Conservation (phyloP, 2,888 invertebrate genomes). For the Dione vanillae region DNA sequence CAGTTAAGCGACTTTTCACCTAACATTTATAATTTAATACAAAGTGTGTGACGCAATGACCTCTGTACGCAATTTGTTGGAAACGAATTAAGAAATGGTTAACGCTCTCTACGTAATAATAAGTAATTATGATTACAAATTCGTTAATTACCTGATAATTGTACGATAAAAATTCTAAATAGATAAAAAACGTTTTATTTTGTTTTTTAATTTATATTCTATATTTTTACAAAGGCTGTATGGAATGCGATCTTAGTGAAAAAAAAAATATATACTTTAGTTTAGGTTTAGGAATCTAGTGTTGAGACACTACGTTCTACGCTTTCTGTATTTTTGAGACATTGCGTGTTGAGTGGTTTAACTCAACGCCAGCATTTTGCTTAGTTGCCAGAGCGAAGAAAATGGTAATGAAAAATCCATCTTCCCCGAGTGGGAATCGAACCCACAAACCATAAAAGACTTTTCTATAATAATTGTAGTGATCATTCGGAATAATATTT, state of each 20-base stretch:
- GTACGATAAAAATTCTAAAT: neutral
- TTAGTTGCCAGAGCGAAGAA: too few relatives aligned
- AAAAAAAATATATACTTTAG: too few relatives aligned
- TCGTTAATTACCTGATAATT: neutral
- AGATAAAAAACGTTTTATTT: neutral
- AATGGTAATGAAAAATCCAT: too few relatives aligned
- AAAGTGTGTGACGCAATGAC: conserved; percentile 9
- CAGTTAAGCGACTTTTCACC: conserved; percentile 5
- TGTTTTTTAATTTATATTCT: too few relatives aligned
- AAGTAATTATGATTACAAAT: conserved; percentile 1
- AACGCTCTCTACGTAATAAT: neutral
- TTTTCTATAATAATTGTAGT: too few relatives aligned
- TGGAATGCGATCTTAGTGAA: neutral
- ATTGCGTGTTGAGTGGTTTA: too few relatives aligned
- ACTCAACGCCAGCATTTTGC: too few relatives aligned
- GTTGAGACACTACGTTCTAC: neutral
- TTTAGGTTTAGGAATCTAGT: neutral
- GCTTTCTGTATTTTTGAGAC: too few relatives aligned
- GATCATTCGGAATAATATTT: too few relatives aligned
- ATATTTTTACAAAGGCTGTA: neutral
- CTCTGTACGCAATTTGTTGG: conserved; percentile 20
- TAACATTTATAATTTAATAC: conserved; percentile 11
- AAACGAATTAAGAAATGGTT: conserved; percentile 3
- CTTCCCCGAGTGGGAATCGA: too few relatives aligned
- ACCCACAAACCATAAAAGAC: too few relatives aligned